phyloP scores from a whole-genome alignment of 2,797 vertebrate genomes.

The Macroramphosus scolopax region DNA sequence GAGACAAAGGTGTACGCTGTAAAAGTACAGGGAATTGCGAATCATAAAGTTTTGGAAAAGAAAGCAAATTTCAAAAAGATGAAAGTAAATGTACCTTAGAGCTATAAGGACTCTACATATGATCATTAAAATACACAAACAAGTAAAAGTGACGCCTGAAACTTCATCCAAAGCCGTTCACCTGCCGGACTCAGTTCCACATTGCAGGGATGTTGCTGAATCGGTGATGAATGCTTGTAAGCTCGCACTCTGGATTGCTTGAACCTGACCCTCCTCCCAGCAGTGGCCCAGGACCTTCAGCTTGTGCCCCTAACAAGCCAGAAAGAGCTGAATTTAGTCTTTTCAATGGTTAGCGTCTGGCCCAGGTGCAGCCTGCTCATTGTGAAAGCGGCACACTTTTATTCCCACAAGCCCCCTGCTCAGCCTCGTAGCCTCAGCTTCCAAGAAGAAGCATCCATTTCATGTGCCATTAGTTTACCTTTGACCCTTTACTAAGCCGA shows the following conservation, averaged over 20 bases:
- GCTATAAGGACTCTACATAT: too few species aligned
- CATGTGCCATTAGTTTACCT: conserved; percentile 77
- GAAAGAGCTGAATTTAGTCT: conserved; percentile 81
- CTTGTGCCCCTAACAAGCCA: conserved; percentile 68
- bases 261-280: conserved; percentile 72
- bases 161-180: too few species aligned
- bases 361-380: conserved; percentile 67
- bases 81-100: too few species aligned
- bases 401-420: conserved; percentile 73
- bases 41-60: too few species aligned
- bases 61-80: too few species aligned
- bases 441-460: conserved; percentile 75
- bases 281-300: conserved; percentile 73
- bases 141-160: too few species aligned
- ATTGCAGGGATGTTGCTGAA: conserved; percentile 39
- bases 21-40: too few species aligned
- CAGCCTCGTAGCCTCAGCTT: conserved; percentile 65
- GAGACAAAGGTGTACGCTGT: conserved; percentile 35
- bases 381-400: conserved; percentile 74
- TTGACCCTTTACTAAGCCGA: conserved; percentile 66
- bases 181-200: too few species aligned
- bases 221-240: conserved; percentile 78
- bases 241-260: conserved; percentile 74
- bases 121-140: too few species aligned
- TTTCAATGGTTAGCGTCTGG: conserved; percentile 73